Evolutionary conservation across 2,797 vertebrate species (phyloP), one percentile per base, ranked within the genome.

Genomic region (Neostethus bicornis): DNA sequence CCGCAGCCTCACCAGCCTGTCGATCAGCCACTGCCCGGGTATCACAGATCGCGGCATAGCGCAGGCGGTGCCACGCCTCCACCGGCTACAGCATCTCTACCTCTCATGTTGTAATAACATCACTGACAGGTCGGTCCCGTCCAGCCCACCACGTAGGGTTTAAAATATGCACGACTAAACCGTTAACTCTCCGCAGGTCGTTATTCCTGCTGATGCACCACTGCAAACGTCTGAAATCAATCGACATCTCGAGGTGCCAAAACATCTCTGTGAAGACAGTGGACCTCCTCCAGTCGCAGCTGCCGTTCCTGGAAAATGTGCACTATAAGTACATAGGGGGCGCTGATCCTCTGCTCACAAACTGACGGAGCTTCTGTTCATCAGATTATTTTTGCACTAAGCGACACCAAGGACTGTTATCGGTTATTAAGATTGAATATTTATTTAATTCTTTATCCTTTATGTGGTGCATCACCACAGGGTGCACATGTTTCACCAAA

Each of bases 181-280:
- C 58, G 32, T 4, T 23, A 24, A 26, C 25, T 26, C 25, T 26
- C n/a, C n/a, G 4, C 90, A 95, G 94, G 58, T 92, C 92, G 0
- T 69, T 96, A 86, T 77, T 73, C 13, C 66, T 88, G 10, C 85
- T 93, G 46, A 55, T 72, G 5, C 85, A 86, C 65, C 84, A 87
- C 49, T 95, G 94, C 50, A 87, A 72, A 53, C 87, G 90, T 23
- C 88, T 96, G 46, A 87, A 61, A 58, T 90, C 90, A 1, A 80
- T 95, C 23, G 93, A 95, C 52, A 66, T 96, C 54, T 92, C 93
- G 35, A 86, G 87, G 89, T 95, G 94, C 63, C 88, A 89, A 54
- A 83, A 90, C 13, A 87, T 95, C 56, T 90, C 82, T 0, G 46
- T 85, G 19, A 65, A 84, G 1, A 78, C 87, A 0, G 70, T 93